Percentiles rank a stretch among this genome's conserved stretches.
Evolutionary conservation across 1,140 invertebrate genomes (phyloP).

Genomic region (Danaus melanippus): DNA sequence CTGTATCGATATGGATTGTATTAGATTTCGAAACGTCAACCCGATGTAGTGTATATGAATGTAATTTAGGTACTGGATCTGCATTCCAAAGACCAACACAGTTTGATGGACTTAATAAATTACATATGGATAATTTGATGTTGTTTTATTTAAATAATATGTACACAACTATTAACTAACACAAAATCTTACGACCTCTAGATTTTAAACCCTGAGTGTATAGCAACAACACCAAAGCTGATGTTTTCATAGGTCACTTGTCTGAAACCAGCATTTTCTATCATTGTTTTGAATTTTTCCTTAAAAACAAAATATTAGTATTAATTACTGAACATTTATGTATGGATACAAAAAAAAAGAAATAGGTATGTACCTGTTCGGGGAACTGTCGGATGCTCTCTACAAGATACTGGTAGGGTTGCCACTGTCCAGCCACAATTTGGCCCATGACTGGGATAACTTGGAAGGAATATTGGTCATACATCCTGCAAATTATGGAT

Average conservation of each 20-base stretch:
- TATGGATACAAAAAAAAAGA: too few relatives aligned
- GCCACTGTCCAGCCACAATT: constrained; percentile 94
- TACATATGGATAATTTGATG: constrained; percentile 28
- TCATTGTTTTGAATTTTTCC: constrained; percentile 92
- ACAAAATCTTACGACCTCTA: constrained; percentile 20
- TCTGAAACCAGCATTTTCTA: constrained; percentile 88
- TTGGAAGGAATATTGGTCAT: constrained; percentile 98
- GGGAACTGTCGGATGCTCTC: constrained; percentile 98
- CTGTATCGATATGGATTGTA: constrained; percentile 8
- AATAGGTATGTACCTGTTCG: constrained; percentile 76
- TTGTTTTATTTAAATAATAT: constrained; percentile 20
- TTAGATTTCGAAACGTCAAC: constrained; percentile 10
- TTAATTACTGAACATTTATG: too few relatives aligned
- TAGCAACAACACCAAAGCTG: constrained; percentile 90
- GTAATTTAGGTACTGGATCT: constrained; percentile 58
- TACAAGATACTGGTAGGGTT: constrained; percentile 97
- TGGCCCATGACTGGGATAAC: constrained; percentile 97
- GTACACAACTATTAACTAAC: constrained; percentile 1
- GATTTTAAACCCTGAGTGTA: constrained; percentile 95
- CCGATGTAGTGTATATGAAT: constrained; percentile 44
- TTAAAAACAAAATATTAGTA: constrained; percentile 61
- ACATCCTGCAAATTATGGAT: constrained; percentile 76
- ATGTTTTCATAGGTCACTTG: constrained; percentile 92
- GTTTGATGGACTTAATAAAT: constrained; percentile 64
- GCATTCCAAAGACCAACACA: constrained; percentile 66